Evolutionary conservation across 2,888 invertebrate genomes (phyloP).

Genomic region (Melieria omissa): DNA sequence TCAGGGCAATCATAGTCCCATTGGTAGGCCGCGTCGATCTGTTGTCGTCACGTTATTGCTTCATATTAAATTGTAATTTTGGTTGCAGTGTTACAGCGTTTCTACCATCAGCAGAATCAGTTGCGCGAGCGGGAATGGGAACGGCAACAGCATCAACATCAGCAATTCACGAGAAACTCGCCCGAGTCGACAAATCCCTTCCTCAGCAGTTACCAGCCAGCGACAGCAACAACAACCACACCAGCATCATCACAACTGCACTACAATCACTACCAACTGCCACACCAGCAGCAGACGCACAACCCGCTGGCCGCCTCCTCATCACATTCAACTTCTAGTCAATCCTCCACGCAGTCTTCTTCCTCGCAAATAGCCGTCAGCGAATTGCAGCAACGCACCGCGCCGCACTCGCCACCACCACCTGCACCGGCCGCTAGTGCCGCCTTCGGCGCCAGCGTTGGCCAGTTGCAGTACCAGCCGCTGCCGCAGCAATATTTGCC

Average conservation of each 20-base stretch:
- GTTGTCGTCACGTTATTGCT: background rate
- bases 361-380: conserved; percentile 52
- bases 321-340: conserved; percentile 64
- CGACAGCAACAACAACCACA: conserved; percentile 31
- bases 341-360: conserved; percentile 58
- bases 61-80: background rate
- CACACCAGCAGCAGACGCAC: conserved; percentile 43
- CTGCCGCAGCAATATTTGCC: conserved; percentile 51
- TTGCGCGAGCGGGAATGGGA: conserved; percentile 70
- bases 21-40: conserved; percentile 61
- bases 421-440: conserved; percentile 32
- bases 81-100: conserved; percentile 74
- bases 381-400: conserved; percentile 17
- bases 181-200: conserved; percentile 61
- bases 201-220: conserved; percentile 59
- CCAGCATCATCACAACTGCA: conserved; percentile 35
- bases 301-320: conserved; percentile 51
- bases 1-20: conserved; percentile 81
- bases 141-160: conserved; percentile 51
- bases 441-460: conserved; percentile 25
- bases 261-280: conserved; percentile 29
- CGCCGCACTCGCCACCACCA: conserved; percentile 33
- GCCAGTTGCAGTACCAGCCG: conserved; percentile 58
- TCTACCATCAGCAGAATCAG: conserved; percentile 82
- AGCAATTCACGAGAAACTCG: conserved; percentile 41